Base-by-base conservation (phyloP, 1,140 invertebrate genomes). In the Microvelia longipes region DNA sequence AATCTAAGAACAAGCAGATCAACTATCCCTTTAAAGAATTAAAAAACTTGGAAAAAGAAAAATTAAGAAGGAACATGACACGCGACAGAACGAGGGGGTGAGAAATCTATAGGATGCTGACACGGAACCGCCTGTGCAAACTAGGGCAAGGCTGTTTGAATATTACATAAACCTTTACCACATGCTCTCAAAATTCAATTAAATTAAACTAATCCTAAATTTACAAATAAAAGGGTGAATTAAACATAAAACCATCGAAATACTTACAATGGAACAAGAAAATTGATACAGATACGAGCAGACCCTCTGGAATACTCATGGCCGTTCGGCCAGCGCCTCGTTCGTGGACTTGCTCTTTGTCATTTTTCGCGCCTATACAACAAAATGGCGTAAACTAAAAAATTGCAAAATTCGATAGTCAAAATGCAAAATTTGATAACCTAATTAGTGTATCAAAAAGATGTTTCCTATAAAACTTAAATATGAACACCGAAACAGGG, bases 301-400 rank as follows among this genome's bases (percentile, higher is more conserved):
- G 19, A 19, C 19, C 35, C 35, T 50, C 35, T 50, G 19, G 35
- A 50, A 50, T 50, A 11, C 19, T 50, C 35, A 11, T 50, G 5
- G 5, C 19, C 35, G 35, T 11, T 19, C 35, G 19, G 35, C 35
- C 35, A 19, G 35, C 35, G 19, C 11, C 5, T 64, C 15, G 62
- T 24, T 24, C 5, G 2, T 14, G 2, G 11, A 13, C 62, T 24
- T 64, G 11, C 62, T 13, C 62, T 25, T 64, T 29, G 60, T n/a
- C 68, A 29, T 62, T 70, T 70, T 70, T 70, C 69, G 69, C 69
- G 69, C 69, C 69, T 70, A 70, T 24, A 66, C 24, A 50, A 67
- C 50, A 70, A 70, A 70, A 70, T 70, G 69, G 69, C 69, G 69
- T 64, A 50, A 50, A 50, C 19, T 50, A 50, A 50, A 50, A 50